phyloP scores from a whole-genome alignment of 2,113 vertebrate species.

The Rhea pennata region DNA sequence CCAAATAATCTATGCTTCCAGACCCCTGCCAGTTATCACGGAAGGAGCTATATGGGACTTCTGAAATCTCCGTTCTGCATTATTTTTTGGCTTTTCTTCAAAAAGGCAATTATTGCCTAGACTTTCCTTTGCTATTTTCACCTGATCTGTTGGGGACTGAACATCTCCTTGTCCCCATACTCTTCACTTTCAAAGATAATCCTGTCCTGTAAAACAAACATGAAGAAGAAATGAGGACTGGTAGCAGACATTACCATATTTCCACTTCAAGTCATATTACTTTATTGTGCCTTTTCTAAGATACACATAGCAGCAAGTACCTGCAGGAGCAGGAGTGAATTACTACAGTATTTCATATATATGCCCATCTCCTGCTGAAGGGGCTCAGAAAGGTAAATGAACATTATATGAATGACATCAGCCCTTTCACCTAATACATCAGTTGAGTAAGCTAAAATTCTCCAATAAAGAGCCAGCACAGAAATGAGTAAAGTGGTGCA shows the following conservation, averaged over 20 bases:
- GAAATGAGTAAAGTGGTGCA: neutral
- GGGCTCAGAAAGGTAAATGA: neutral
- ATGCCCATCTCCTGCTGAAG: neutral
- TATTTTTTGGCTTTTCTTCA: neutral
- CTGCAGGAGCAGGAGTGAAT: neutral
- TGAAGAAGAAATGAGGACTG: neutral
- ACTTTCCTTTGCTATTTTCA: neutral
- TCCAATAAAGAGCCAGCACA: neutral
- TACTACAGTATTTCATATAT: neutral
- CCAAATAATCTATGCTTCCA: neutral
- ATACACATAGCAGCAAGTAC: neutral
- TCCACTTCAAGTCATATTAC: neutral
- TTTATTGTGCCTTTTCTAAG: neutral
- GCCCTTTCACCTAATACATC: neutral
- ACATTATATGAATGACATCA: too few species aligned
- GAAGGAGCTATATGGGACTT: neutral
- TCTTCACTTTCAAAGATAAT: neutral
- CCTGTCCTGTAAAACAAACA: too few species aligned
- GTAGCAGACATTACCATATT: too few species aligned
- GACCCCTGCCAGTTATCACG: too few species aligned
- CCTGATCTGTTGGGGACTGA: too few species aligned
- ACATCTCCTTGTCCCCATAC: neutral
- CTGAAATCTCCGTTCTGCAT: neutral
- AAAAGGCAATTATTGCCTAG: neutral
- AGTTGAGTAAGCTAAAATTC: neutral